Percentiles rank a stretch among this genome's conserved stretches.
Evolutionary conservation across 2,113 vertebrate species (phyloP).

Genomic region (Calyptommatus sinebrachiatus): DNA sequence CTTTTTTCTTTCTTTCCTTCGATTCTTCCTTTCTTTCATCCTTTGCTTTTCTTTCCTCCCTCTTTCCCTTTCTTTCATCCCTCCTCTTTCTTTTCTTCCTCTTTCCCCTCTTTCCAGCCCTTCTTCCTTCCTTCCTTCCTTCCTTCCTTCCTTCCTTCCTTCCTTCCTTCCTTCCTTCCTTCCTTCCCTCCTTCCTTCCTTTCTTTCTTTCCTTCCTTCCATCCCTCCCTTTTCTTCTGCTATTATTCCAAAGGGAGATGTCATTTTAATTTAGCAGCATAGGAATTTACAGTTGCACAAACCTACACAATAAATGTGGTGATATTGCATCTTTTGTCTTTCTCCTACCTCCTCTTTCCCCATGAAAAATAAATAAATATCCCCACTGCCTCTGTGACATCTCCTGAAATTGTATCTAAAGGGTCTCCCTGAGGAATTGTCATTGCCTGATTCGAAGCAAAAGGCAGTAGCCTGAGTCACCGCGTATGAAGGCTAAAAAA

Average conservation of each 20-base stretch:
- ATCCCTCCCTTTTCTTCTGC: too few species aligned
- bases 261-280: constrained; percentile 17
- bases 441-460: constrained; percentile 41
- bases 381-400: constrained; percentile 27
- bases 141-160: not conserved
- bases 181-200: too few species aligned
- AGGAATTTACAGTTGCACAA: not conserved
- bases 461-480: constrained; percentile 43
- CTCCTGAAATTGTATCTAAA: constrained; percentile 43
- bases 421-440: constrained; percentile 47
- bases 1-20: too few species aligned
- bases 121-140: too few species aligned
- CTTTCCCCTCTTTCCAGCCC: too few species aligned
- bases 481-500: constrained; percentile 31
- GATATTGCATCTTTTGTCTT: not conserved
- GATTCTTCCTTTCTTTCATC: not conserved
- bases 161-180: not conserved
- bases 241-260: not conserved
- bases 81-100: not conserved
- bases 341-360: not conserved
- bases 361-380: not conserved
- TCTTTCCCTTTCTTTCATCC: not conserved
- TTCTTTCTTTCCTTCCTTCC: too few species aligned
- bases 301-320: constrained; percentile 4
- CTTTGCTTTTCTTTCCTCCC: not conserved